Evolutionary conservation across 2,113 vertebrate species (phyloP).

Genomic region (Orientallactaga bullata): DNA sequence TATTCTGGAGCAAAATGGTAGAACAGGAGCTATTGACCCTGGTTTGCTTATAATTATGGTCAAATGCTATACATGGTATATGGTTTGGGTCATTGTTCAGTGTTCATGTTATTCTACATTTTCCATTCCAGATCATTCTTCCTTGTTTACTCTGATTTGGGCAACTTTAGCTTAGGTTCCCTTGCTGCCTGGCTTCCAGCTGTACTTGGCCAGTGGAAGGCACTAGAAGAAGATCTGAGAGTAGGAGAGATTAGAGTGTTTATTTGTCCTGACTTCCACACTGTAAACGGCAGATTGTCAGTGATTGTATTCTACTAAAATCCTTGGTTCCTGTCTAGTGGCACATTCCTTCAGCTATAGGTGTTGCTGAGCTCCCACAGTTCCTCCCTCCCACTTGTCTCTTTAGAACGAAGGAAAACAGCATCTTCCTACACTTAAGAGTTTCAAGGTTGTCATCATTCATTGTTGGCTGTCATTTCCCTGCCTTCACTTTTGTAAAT

Average conservation of each 20-base stretch:
- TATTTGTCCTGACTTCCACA: background rate
- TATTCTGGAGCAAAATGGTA: slow-evolving; percentile 23
- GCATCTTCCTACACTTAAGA: slow-evolving; percentile 1
- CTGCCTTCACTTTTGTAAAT: background rate
- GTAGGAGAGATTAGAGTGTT: background rate
- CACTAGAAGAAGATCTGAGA: background rate
- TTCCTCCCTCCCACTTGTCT: background rate
- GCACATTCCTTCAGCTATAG: background rate
- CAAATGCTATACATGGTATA: background rate
- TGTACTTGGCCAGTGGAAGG: background rate
- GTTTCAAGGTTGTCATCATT: background rate
- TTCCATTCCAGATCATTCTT: slow-evolving; percentile 36
- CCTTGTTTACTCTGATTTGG: background rate
- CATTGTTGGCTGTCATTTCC: slow-evolving; percentile 29
- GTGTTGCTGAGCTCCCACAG: background rate
- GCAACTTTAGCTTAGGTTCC: slow-evolving; percentile 12
- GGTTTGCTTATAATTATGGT: background rate
- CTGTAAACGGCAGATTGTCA: slow-evolving; percentile 6
- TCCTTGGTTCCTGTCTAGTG: background rate
- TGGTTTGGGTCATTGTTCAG: background rate
- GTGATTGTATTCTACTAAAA: background rate
- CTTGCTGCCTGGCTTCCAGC: background rate
- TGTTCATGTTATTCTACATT: slow-evolving; percentile 22
- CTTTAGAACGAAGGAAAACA: background rate
- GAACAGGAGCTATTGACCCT: background rate